Conservation (phyloP, 2,113 vertebrate genomes). For the Perca fluviatilis region DNA sequence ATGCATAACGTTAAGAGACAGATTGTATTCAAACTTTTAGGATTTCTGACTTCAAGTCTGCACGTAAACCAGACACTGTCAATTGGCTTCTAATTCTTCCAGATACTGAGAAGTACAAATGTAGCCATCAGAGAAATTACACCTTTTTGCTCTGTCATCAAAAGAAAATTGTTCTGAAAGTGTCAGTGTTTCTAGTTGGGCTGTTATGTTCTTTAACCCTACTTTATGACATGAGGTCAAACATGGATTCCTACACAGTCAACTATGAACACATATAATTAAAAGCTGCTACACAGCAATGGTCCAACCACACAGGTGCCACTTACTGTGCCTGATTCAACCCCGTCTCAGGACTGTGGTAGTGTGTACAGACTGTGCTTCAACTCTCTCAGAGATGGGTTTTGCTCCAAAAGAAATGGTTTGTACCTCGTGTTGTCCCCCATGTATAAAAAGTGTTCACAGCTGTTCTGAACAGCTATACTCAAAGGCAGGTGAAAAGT, state of each 20-base stretch:
- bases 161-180: background rate
- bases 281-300: background rate
- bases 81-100: constrained; percentile 2
- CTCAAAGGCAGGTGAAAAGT: background rate
- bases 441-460: background rate
- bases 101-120: background rate
- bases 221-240: background rate
- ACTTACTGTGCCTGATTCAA: background rate
- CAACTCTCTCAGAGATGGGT: background rate
- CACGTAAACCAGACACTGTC: background rate
- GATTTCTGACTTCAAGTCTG: constrained; percentile 6
- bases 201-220: background rate
- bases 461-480: background rate
- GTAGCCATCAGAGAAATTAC: background rate
- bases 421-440: background rate
- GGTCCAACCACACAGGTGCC: background rate
- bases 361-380: background rate
- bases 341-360: background rate
- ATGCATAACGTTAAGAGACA: background rate
- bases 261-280: background rate
- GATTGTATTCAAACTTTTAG: background rate
- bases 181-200: background rate
- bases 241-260: background rate
- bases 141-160: background rate
- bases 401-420: background rate